Base-by-base conservation (phyloP, 2,888 invertebrate genomes). In the Temnothorax unifasciatus region DNA sequence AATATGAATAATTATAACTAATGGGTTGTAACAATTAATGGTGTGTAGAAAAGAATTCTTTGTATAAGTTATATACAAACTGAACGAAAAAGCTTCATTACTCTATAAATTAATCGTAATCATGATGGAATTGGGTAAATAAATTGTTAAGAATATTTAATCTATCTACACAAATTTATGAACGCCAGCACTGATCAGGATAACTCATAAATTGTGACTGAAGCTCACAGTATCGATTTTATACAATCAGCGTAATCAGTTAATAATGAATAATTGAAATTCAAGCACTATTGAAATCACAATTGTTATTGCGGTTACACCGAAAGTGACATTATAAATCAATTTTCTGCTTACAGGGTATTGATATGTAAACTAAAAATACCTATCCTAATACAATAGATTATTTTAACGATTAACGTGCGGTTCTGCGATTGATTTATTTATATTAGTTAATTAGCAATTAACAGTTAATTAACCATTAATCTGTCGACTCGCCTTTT, bases 251-350 rank as follows among this genome's bases (percentile, higher is more conserved):
- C 47, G 73, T 73, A 81, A 73, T 73, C 74, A 81, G 73, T 81
- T 81, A 81, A 81, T 81, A 73, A 71, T 73, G 74, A 73, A 81
- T 47, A 73, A 77, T 73, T 59, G 79, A 81, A 81, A 81, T 81
- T 73, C 74, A 73, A 81, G 73, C 74, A 73, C 74, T 73, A 81
- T 73, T 38, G 79, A 81, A 73, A 73, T 73, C 47, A 61, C 71
- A 25, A 47, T 47, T 73, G 79, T 73, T 73, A 59, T 57, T 73
- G 79, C 25, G 73, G 73, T 59, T 13, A 38, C 59, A 50, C 59
- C 38, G 59, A 81, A 81, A 73, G 59, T 81, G 79, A 81, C 73
- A 25, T 73, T 73, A 47, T 81, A 81, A 81, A 81, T 81, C 79
- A 81, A 81, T 61, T 73, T 81, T 81, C 73, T 59, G 74, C 73